These are phyloP conservation scores for Tympanuchus pallidicinctus DNA, from an alignment of 2,113 vertebrate species.

Conservation along the genomic window DNA sequence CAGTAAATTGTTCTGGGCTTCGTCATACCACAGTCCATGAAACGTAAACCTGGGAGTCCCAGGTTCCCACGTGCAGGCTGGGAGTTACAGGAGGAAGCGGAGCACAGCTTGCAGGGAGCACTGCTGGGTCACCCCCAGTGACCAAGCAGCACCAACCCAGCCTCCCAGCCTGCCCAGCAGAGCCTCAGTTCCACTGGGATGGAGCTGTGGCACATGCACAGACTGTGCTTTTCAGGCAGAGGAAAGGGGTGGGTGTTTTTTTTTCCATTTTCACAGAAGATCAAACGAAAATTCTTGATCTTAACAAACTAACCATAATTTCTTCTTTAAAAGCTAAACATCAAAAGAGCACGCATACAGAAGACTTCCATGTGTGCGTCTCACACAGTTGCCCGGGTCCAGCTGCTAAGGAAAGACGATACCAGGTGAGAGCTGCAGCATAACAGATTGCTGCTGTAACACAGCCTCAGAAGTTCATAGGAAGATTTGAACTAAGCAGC, in stretches of 20 bases:
- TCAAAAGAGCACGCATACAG: fast-evolving
- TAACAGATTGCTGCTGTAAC: not conserved
- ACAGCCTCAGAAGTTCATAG: not conserved
- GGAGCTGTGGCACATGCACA: too few relatives aligned
- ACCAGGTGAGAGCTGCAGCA: not conserved
- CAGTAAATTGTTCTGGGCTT: not conserved
- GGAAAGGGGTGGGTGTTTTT: not conserved
- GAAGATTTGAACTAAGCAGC: not conserved
- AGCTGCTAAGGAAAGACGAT: not conserved
- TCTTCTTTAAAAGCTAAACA: not conserved
- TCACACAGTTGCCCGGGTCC: not conserved
- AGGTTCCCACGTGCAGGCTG: fast-evolving
- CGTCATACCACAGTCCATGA: fast-evolving
- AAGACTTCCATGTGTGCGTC: not conserved
- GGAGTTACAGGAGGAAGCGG: not conserved
- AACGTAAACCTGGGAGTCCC: fast-evolving
- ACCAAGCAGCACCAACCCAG: not conserved
- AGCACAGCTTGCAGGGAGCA: not conserved
- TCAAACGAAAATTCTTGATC: not conserved
- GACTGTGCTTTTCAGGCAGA: not conserved
- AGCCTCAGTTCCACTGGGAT: not conserved
- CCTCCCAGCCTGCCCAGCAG: not conserved
- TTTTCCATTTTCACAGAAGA: not conserved
- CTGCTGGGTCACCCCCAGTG: not conserved
- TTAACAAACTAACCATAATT: not conserved